A percentile compares a stretch with the other conserved stretches of the same genome.
Evolutionary conservation across 2,888 invertebrate genomes (phyloP).

Genomic region (Rotaria sp.): DNA sequence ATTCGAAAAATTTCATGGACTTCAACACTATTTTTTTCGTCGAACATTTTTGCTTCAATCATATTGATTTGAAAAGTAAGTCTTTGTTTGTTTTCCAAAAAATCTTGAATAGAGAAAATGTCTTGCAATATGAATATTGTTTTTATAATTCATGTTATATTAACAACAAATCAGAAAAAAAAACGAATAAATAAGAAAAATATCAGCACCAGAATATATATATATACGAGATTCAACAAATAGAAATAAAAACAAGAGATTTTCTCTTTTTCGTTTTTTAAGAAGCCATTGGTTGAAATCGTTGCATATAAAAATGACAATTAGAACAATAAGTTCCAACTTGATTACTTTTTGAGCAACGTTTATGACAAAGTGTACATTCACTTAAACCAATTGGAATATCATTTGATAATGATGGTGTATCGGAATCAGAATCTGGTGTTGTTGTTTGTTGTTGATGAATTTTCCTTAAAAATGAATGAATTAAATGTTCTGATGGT

Average conservation of each 20-base stretch:
- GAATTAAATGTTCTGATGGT: slow-evolving; percentile 22
- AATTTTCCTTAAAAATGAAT: slow-evolving; percentile 17
- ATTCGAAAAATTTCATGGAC: no score
- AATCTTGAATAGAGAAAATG: neutral
- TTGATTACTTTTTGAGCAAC: neutral
- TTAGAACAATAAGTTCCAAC: slow-evolving; percentile 6
- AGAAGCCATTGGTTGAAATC: neutral
- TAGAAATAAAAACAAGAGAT: neutral
- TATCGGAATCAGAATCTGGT: slow-evolving; percentile 20
- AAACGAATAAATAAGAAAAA: slow-evolving; percentile 22
- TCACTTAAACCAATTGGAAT: neutral
- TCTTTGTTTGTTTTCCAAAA: no score
- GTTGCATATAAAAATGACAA: slow-evolving; percentile 22
- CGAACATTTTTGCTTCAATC: no score
- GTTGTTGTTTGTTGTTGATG: neutral
- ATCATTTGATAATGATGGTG: neutral
- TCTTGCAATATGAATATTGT: neutral
- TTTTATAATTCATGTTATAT: neutral
- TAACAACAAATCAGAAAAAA: neutral
- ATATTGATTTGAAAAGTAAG: no score
- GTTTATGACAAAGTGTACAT: slow-evolving; percentile 26
- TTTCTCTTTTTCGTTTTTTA: neutral
- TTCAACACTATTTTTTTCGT: no score
- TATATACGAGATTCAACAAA: neutral
- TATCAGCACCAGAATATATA: slow-evolving; percentile 10